These are phyloP conservation scores for Heterochromis multidens DNA, from an alignment of 2,113 vertebrate genomes.

Conservation along the genomic window DNA sequence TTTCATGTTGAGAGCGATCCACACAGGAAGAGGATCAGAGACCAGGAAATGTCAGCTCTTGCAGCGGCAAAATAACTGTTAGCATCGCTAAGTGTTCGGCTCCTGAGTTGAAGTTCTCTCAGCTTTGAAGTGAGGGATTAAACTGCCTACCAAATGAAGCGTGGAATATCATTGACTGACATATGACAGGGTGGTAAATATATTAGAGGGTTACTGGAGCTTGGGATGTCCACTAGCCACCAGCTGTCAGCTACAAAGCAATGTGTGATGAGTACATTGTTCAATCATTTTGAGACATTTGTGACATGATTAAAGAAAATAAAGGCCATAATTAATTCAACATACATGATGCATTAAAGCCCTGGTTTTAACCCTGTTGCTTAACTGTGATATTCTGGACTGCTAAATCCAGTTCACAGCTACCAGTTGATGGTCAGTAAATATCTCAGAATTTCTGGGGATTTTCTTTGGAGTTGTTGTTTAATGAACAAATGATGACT, in stretches of 20 bases:
- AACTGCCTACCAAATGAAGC: not conserved
- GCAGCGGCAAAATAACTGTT: not conserved
- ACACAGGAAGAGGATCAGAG: not conserved
- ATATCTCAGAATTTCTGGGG: not conserved
- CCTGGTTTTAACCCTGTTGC: not conserved
- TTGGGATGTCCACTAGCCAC: not conserved
- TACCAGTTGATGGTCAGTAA: not conserved
- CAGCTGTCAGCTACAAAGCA: not conserved
- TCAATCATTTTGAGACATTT: not conserved
- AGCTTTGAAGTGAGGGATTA: not conserved
- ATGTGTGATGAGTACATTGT: not conserved
- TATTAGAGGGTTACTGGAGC: not conserved
- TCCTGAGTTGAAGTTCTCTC: not conserved
- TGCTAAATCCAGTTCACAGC: not conserved
- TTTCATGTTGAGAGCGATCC: not conserved
- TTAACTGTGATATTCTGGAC: not conserved
- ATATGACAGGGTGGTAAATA: not conserved
- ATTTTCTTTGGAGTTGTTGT: not conserved
- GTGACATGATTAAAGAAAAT: not conserved
- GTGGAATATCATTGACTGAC: not conserved
- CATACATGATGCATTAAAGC: not conserved
- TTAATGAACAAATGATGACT: not conserved
- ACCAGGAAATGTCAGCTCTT: not conserved
- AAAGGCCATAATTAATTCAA: not conserved
- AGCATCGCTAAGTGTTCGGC: rapidly evolving